phyloP scores from a whole-genome alignment of 2,888 invertebrate genomes.

The Erebia epiphron region DNA sequence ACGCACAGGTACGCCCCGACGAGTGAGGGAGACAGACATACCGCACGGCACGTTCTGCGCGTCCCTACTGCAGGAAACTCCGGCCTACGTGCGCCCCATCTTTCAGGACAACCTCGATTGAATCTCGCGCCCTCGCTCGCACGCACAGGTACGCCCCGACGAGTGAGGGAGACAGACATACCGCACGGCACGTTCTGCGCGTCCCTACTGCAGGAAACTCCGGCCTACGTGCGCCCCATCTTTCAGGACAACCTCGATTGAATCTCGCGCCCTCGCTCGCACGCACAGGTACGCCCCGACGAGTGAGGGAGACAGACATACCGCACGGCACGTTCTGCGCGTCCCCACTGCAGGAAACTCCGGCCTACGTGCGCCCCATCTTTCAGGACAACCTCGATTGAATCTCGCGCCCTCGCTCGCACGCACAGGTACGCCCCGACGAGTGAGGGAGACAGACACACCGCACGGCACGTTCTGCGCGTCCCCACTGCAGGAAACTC shows the following conservation, averaged over 20 bases:
- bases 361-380: constrained; percentile 95
- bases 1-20: constrained; percentile 24
- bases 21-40: neutral
- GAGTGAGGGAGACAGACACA: neutral
- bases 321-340: constrained; percentile 91
- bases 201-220: constrained; percentile 95
- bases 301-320: neutral
- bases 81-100: constrained; percentile 95
- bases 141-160: no score
- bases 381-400: neutral
- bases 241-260: neutral
- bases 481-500: constrained; percentile 94
- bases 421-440: no score
- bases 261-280: neutral
- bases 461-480: constrained; percentile 91
- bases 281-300: no score
- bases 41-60: constrained; percentile 91
- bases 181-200: constrained; percentile 91
- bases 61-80: constrained; percentile 95
- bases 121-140: neutral
- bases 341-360: constrained; percentile 94
- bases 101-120: neutral
- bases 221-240: constrained; percentile 95
- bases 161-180: neutral
- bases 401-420: neutral